Evolutionary conservation across 2,888 invertebrate genomes (phyloP).

Genomic region (Dendrolimus pini): DNA sequence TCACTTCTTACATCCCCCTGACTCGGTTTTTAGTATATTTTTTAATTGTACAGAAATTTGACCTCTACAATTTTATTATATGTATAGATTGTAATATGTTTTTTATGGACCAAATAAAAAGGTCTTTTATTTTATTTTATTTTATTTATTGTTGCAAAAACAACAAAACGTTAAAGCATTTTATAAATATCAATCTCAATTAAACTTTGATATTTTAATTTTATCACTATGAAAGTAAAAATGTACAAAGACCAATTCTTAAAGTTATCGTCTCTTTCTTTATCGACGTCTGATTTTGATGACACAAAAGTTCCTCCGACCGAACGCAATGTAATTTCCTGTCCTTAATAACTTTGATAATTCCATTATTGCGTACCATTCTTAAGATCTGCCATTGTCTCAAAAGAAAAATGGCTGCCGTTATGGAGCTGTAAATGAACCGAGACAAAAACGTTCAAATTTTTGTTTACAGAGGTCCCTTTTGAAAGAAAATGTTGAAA

Average conservation of each 20-base stretch:
- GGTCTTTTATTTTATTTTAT: too few relatives aligned
- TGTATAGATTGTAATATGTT: too few relatives aligned
- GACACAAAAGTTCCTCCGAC: neutral
- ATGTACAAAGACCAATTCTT: neutral
- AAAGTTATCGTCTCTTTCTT: neutral
- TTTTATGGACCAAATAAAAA: too few relatives aligned
- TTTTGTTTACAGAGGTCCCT: conserved; percentile 7
- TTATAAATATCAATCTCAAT: too few relatives aligned
- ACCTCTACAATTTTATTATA: too few relatives aligned
- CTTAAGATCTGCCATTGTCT: conserved; percentile 32
- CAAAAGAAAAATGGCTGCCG: conserved; percentile 31
- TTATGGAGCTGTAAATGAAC: conserved; percentile 25
- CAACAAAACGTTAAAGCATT: too few relatives aligned
- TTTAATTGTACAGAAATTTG: too few relatives aligned
- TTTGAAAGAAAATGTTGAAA: too few relatives aligned
- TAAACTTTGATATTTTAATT: too few relatives aligned
- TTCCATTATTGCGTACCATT: conserved; percentile 30
- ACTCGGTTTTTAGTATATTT: too few relatives aligned
- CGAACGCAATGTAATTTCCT: conserved; percentile 19
- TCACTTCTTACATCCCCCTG: too few relatives aligned
- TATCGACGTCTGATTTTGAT: conserved; percentile 2
- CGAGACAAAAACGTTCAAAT: conserved; percentile 9
- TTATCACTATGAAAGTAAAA: neutral
- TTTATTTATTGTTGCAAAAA: too few relatives aligned
- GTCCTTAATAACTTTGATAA: conserved; percentile 25